Evolutionary conservation across 2,797 vertebrate genomes (phyloP).

Genomic region (Centroberyx gerrardi): DNA sequence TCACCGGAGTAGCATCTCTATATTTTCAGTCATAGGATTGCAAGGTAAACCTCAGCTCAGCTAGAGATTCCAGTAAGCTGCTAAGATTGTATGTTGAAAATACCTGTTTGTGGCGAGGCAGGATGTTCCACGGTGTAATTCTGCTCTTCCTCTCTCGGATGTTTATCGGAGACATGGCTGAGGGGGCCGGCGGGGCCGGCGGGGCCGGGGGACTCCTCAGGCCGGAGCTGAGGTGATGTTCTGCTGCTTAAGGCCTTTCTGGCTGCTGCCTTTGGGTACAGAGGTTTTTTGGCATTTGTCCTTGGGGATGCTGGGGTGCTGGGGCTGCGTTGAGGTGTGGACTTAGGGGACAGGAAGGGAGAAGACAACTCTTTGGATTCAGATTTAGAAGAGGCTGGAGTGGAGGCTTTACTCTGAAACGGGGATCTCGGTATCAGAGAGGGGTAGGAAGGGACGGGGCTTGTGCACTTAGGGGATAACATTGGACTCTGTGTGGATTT

Average conservation of each 20-base stretch:
- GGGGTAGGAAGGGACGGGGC: constrained; percentile 20
- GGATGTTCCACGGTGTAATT: constrained; percentile 8
- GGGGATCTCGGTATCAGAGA: constrained; percentile 31
- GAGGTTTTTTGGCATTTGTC: constrained; percentile 29
- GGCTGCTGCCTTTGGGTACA: background rate
- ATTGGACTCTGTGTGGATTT: constrained; percentile 34
- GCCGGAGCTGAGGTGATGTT: constrained; percentile 21
- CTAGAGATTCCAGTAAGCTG: background rate
- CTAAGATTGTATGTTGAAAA: constrained; percentile 1
- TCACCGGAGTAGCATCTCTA: background rate
- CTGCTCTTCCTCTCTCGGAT: constrained; percentile 28
- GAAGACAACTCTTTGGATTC: constrained; percentile 43
- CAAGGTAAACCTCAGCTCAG: background rate
- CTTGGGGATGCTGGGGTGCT: background rate
- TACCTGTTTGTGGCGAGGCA: constrained; percentile 58
- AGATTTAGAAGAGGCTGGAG: constrained; percentile 32
- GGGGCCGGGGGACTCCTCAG: constrained; percentile 51
- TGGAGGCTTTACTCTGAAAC: constrained; percentile 29
- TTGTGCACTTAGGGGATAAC: constrained; percentile 44
- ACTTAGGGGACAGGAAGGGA: constrained; percentile 44
- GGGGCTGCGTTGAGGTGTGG: constrained; percentile 23
- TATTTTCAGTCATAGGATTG: background rate
- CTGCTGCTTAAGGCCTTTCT: constrained; percentile 46
- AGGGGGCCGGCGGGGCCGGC: constrained; percentile 47
- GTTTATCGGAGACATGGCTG: constrained; percentile 27